These are phyloP conservation scores for Enoplolaimus lenunculus DNA, from an alignment of 2,888 invertebrate species.

Conservation along the genomic window DNA sequence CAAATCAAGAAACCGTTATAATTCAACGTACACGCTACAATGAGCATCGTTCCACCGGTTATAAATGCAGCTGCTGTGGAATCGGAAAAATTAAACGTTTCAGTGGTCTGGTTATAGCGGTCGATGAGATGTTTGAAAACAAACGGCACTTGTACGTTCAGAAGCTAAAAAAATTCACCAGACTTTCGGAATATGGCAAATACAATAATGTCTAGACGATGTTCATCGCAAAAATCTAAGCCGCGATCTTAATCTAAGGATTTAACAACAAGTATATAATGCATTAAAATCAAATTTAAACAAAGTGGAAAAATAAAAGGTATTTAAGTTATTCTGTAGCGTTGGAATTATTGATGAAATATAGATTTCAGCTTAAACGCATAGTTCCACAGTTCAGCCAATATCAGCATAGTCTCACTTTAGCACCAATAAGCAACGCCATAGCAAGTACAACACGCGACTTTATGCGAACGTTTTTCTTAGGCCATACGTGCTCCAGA, in stretches of 20 bases:
- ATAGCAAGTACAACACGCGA: constrained; percentile 65
- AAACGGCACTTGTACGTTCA: constrained; percentile 86
- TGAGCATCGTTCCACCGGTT: constrained; percentile 32
- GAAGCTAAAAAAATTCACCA: constrained; percentile 47
- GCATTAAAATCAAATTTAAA: background rate
- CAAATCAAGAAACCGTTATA: no score
- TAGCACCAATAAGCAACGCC: constrained; percentile 44
- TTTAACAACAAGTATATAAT: background rate
- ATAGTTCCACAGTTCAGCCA: background rate
- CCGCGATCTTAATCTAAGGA: background rate
- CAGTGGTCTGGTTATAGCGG: constrained; percentile 53
- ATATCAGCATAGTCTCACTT: constrained; percentile 36
- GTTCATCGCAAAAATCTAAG: background rate
- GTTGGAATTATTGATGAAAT: constrained; percentile 4
- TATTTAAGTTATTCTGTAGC: background rate
- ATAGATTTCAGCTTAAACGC: constrained; percentile 20
- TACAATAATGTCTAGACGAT: background rate
- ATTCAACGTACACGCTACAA: constrained; percentile 21
- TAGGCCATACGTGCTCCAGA: constrained; percentile 87
- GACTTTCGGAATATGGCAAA: background rate
- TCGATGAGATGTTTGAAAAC: constrained; percentile 86
- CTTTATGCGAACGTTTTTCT: constrained; percentile 61
- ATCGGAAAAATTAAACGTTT: constrained; percentile 29
- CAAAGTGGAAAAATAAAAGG: background rate
- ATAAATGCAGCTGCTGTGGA: constrained; percentile 30